Base-by-base conservation (phyloP, 2,888 invertebrate species). In the Platycheirus albimanus region DNA sequence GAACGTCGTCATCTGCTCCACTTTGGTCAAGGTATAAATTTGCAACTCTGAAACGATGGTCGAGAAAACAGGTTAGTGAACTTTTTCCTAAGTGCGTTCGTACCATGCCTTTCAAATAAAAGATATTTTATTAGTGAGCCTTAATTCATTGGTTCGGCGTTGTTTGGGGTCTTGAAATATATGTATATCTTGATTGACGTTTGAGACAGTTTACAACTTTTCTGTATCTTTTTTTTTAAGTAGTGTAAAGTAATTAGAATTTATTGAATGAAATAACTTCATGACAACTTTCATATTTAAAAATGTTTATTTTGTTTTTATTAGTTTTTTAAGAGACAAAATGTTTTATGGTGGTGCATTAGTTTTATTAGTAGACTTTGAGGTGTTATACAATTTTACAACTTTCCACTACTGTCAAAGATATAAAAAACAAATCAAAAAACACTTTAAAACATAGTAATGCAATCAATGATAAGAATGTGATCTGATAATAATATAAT, bases 51-150 rank as follows among this genome's bases (percentile, higher is more conserved):
- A 43, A 66, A 77, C 81, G 66, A 81, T 81, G 81, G 81, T 81
- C 54, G 77, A 81, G 77, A 81, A 81, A 81, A 77, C 81, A 81
- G 81, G 81, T 81, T 77, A 81, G 77, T 81, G 63, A 71, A 71
- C 36, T 54, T 76, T 78, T 72, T 67, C 52, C 47, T 58, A 19
- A 66, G 28, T 78, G 33, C 69, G 19, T 66, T 36, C 38, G 41
- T 58, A 5, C 15, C 52, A 52, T 76, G 66, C 52, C 49, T 71
- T 66, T 66, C 38, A 64, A 38, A 38, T 8, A 24, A 58, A 24
- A 8, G 10, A 52, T 24, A 43, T 52, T 11, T 13, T 33, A 19
- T 49, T 43, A 11, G 15, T 52, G 10, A 47, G 17, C 0, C 45
- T 54, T 15, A 36, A 15, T n/a, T n/a, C n/a, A n/a, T n/a, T n/a